Percentiles rank a stretch among this genome's conserved stretches.
Conservation (phyloP, 1,140 invertebrate species). For the Drosophila trapezifrons region DNA sequence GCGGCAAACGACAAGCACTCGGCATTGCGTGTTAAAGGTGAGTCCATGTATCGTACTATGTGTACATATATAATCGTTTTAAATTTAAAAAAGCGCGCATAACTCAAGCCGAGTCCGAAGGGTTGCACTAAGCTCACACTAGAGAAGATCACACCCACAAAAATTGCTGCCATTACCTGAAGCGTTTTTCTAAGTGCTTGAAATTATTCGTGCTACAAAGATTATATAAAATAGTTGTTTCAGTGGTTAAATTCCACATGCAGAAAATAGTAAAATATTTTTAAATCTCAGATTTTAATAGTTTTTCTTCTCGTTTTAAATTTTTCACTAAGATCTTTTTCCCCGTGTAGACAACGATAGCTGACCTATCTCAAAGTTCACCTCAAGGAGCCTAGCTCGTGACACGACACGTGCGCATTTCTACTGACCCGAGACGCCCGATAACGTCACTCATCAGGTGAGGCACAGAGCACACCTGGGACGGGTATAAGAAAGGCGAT, state of each 20-base stretch:
- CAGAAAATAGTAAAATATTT: too few relatives aligned
- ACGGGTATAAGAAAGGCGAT: neutral
- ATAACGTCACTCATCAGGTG: slow-evolving; percentile 50
- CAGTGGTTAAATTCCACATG: neutral
- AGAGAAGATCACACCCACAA: neutral
- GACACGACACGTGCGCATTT: slow-evolving; percentile 32
- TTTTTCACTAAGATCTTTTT: neutral
- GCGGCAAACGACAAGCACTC: neutral
- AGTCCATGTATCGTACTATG: slow-evolving; percentile 2
- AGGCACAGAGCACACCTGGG: slow-evolving; percentile 28
- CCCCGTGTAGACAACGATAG: neutral
- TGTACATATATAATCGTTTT: too few relatives aligned
- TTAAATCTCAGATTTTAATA: too few relatives aligned
- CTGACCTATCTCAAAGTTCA: slow-evolving; percentile 28
- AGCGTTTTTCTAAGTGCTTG: neutral
- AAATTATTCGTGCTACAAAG: neutral
- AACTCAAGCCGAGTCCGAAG: neutral
- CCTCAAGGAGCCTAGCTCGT: neutral
- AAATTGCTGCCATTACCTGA: neutral
- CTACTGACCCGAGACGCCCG: neutral
- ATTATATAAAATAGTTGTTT: neutral
- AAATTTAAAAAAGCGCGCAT: slow-evolving; percentile 13
- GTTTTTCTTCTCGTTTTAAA: too few relatives aligned
- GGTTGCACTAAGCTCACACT: neutral
- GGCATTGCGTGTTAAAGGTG: slow-evolving; percentile 44